These are phyloP conservation scores for Drosophila quasianomalipes DNA, from an alignment of 2,888 invertebrate genomes.

Conservation along the genomic window DNA sequence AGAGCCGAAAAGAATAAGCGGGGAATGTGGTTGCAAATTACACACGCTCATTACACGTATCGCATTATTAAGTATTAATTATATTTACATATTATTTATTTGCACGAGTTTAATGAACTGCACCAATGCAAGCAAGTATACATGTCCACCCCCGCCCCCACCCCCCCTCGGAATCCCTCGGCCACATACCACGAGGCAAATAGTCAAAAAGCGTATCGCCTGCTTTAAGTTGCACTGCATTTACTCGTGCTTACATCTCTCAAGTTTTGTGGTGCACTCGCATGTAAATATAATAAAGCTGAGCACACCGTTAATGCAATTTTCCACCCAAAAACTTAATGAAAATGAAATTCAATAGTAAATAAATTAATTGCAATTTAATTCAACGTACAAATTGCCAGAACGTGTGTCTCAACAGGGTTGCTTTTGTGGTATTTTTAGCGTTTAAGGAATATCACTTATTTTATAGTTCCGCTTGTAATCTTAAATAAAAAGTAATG, in stretches of 20 bases:
- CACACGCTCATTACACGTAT: conserved; percentile 29
- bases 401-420: conserved; percentile 10
- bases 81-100: conserved; percentile 70
- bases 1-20: conserved; percentile 25
- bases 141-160: neutral
- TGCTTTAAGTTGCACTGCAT: conserved; percentile 24
- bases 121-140: conserved; percentile 55
- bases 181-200: conserved; percentile 46
- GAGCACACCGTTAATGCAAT: conserved; percentile 37
- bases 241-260: conserved; percentile 26
- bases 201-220: conserved; percentile 61
- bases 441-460: neutral
- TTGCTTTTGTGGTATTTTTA: neutral
- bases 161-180: neutral
- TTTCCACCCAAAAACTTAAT: conserved; percentile 44
- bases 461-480: neutral
- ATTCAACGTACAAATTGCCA: conserved; percentile 20
- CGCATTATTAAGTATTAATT: conserved; percentile 54
- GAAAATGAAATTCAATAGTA: conserved; percentile 59
- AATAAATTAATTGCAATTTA: conserved; percentile 47
- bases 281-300: conserved; percentile 56
- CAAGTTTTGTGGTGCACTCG: conserved; percentile 16
- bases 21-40: conserved; percentile 38
- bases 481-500: neutral
- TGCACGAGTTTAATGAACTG: conserved; percentile 75